phyloP scores from a whole-genome alignment of 1,140 invertebrate genomes.

The Adoxophyes honmai region DNA sequence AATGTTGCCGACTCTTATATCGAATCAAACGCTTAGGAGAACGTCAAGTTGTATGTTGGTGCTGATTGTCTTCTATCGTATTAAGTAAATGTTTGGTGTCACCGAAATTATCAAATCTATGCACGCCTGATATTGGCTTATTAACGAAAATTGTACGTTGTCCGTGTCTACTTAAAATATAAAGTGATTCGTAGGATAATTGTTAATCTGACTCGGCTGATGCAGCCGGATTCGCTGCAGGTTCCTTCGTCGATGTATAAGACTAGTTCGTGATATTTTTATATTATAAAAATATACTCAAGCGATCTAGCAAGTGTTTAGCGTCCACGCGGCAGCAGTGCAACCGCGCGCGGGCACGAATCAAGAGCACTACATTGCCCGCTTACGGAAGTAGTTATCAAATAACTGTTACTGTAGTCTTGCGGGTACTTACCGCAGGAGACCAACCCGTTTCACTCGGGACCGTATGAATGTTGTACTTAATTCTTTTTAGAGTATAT shows the following conservation, averaged over 20 bases:
- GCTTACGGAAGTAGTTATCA: neutral
- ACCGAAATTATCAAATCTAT: neutral
- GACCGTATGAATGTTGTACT: conserved; percentile 30
- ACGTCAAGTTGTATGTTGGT: conserved; percentile 1
- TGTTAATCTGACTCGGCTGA: neutral
- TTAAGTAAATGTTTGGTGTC: neutral
- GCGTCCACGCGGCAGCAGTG: neutral
- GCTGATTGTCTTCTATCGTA: conserved; percentile 4
- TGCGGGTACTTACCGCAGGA: no score
- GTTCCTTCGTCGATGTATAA: neutral
- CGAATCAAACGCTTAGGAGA: conserved; percentile 6
- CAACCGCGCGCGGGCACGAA: neutral
- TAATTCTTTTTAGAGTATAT: conserved; percentile 29
- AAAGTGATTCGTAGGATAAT: neutral
- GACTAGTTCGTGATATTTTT: neutral
- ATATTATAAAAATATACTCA: conserved; percentile 7
- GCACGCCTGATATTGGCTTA: conserved; percentile 3
- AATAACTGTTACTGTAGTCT: no score
- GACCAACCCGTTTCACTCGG: no score
- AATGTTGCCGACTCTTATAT: neutral
- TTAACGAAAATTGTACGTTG: neutral
- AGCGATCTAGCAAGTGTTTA: neutral
- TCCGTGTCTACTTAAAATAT: conserved; percentile 12
- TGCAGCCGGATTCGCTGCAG: neutral
- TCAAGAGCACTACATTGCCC: neutral